Conservation (phyloP, 2,888 invertebrate genomes). For the Nasonovia ribisnigri region DNA sequence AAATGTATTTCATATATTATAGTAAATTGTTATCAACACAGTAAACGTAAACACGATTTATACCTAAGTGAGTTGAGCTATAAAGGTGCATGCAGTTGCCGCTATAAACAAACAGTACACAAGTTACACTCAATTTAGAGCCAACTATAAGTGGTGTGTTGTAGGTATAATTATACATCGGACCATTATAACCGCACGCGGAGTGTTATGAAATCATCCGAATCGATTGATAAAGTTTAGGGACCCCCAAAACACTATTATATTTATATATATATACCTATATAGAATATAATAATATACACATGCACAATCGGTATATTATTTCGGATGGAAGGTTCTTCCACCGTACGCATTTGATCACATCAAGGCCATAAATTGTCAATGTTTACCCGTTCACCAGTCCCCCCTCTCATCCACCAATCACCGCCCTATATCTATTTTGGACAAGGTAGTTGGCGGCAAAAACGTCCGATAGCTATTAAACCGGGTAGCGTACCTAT, state of each 20-base stretch:
- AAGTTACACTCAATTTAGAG: slow-evolving; percentile 13
- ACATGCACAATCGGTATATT: slow-evolving; percentile 45
- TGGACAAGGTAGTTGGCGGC: slow-evolving; percentile 50
- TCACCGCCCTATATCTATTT: slow-evolving; percentile 41
- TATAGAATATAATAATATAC: neutral
- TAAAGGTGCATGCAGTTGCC: neutral
- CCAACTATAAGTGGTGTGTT: slow-evolving; percentile 35
- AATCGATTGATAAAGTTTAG: slow-evolving; percentile 60
- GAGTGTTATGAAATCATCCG: slow-evolving; percentile 53
- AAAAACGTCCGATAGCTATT: slow-evolving; percentile 58
- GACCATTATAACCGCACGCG: neutral
- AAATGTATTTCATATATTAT: neutral
- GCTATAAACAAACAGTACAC: neutral
- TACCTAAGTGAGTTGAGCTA: neutral
- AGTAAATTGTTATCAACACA: neutral
- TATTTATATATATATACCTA: neutral
- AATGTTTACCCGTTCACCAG: slow-evolving; percentile 22
- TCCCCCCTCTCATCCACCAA: neutral
- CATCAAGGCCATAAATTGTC: slow-evolving; percentile 55
- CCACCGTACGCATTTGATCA: slow-evolving; percentile 49
- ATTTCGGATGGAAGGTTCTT: slow-evolving; percentile 57
- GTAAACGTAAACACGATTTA: neutral
- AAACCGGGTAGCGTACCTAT: slow-evolving; percentile 30
- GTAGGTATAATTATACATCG: neutral
- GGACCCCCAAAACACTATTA: neutral